These are phyloP conservation scores for Patella ulyssiponensis DNA, from an alignment of 2,888 invertebrate species.

Conservation along the genomic window DNA sequence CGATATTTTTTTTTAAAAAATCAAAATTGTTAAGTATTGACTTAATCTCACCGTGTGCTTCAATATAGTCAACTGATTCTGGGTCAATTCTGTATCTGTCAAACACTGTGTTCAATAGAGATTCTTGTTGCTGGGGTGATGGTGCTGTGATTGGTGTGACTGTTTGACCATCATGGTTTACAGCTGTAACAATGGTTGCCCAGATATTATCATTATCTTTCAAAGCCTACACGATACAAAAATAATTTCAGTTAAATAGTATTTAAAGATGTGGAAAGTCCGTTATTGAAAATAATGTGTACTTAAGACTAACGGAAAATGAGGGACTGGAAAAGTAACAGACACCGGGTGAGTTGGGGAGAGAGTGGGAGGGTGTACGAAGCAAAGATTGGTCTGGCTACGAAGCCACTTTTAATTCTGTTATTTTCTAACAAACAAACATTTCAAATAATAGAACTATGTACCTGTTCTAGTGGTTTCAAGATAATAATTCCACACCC, in stretches of 20 bases:
- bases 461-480: conserved; percentile 46
- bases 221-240: conserved; percentile 33
- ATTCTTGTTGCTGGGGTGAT: conserved; percentile 37
- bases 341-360: no score
- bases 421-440: no score
- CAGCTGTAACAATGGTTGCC: conserved; percentile 40
- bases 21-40: not conserved
- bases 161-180: conserved; percentile 54
- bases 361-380: no score
- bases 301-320: no score
- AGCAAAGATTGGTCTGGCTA: no score
- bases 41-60: conserved; percentile 42
- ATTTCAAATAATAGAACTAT: no score
- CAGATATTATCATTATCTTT: conserved; percentile 46
- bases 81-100: conserved; percentile 20
- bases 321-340: no score
- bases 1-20: no score
- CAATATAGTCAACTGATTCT: conserved; percentile 37
- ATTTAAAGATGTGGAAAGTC: not conserved
- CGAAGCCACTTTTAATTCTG: no score
- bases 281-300: no score
- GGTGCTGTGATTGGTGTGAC: conserved; percentile 51
- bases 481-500: conserved; percentile 58
- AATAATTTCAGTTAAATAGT: not conserved
- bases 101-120: conserved; percentile 29